Percentiles rank a stretch among this genome's conserved stretches.
Conservation (phyloP, 1,140 invertebrate species). For the Galendromus occidentalis region DNA sequence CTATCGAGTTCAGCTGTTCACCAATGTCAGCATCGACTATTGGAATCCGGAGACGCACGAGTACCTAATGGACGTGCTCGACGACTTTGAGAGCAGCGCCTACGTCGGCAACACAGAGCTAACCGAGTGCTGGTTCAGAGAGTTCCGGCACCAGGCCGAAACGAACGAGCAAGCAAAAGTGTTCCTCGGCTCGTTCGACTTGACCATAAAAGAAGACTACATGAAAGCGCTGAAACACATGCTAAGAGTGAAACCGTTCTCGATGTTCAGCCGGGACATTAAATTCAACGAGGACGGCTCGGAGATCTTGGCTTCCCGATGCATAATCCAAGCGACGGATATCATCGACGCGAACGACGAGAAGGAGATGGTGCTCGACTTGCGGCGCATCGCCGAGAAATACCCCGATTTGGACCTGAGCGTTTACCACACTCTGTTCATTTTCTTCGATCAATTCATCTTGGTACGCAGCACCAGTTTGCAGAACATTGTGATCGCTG, state of each 20-base stretch:
- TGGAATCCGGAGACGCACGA: constrained; percentile 53
- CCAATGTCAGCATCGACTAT: constrained; percentile 63
- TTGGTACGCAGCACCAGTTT: constrained; percentile 71
- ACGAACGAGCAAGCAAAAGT: constrained; percentile 46
- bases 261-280: constrained; percentile 58
- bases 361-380: constrained; percentile 62
- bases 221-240: constrained; percentile 48
- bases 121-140: constrained; percentile 74
- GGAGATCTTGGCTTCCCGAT: constrained; percentile 56
- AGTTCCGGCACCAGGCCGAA: constrained; percentile 50
- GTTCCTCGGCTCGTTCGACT: constrained; percentile 40
- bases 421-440: constrained; percentile 79
- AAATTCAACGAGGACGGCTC: constrained; percentile 52
- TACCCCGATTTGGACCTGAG: constrained; percentile 53
- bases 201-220: constrained; percentile 48
- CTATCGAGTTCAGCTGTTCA: constrained; percentile 68
- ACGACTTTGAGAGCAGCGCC: constrained; percentile 52
- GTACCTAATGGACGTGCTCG: constrained; percentile 54
- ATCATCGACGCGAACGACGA: constrained; percentile 70
- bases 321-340: constrained; percentile 67
- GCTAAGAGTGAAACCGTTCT: constrained; percentile 22
- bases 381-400: constrained; percentile 51
- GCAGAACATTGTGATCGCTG: constrained; percentile 73
- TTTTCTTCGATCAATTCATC: constrained; percentile 85
- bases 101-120: constrained; percentile 51